A percentile compares a stretch with the other conserved stretches of the same genome.
phyloP scores from a whole-genome alignment of 1,140 invertebrate species.

The Argopecten irradians region DNA sequence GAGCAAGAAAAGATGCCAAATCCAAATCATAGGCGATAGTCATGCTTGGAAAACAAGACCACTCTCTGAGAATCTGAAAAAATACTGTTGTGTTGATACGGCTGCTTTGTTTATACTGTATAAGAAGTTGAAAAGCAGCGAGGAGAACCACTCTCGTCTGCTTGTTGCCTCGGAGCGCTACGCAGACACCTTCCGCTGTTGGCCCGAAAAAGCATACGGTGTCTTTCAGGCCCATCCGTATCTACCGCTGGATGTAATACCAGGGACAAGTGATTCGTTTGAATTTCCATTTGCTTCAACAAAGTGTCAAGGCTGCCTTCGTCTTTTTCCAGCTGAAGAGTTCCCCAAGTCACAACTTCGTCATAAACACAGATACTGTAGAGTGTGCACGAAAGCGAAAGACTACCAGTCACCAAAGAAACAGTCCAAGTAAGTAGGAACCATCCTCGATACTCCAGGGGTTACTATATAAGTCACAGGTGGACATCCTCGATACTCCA shows the following conservation, averaged over 20 bases:
- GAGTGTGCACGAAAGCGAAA: conserved; percentile 20
- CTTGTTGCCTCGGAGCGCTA: neutral
- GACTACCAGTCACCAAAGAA: neutral
- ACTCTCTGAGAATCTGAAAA: neutral
- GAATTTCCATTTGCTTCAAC: neutral
- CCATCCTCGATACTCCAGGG: no score
- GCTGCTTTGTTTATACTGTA: neutral
- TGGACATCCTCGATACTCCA: no score
- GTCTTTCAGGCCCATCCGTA: neutral
- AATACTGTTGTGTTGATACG: neutral
- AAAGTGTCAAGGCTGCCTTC: conserved; percentile 20
- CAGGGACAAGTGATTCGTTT: neutral
- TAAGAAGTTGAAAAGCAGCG: neutral
- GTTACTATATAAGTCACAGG: no score
- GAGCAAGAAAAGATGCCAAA: neutral
- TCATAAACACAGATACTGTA: neutral
- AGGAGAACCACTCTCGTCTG: neutral
- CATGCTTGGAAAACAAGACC: conserved; percentile 12
- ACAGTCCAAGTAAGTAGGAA: conserved; percentile 86
- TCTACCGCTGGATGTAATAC: conserved; percentile 12
- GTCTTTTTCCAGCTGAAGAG: neutral
- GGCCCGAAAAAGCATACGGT: neutral
- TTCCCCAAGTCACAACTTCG: conserved; percentile 18
- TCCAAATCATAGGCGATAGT: neutral
- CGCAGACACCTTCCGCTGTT: neutral